Evolutionary conservation across 2,888 invertebrate genomes (phyloP).

Genomic region (Brachypterus glaber): DNA sequence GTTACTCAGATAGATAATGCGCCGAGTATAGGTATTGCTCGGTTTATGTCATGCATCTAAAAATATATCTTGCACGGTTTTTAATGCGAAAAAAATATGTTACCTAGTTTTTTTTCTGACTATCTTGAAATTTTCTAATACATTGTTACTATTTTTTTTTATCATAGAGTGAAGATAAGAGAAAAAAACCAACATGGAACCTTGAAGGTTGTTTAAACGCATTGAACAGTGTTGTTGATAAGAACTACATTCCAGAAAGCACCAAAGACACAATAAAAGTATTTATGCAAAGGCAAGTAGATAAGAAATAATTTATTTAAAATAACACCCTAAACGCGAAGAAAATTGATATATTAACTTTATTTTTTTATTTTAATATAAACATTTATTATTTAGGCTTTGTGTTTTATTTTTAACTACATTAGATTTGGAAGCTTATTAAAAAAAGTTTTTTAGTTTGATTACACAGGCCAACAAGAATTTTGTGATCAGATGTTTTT

Average conservation of each 20-base stretch:
- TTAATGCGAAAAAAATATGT: constrained; percentile 2
- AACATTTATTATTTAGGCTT: background rate
- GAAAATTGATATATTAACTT: constrained; percentile 5
- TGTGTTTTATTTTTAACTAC: constrained; percentile 2
- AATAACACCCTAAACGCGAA: too few relatives aligned
- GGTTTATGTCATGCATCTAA: too few relatives aligned
- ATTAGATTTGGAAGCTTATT: background rate
- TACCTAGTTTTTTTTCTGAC: constrained; percentile 4
- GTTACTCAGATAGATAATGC: too few relatives aligned
- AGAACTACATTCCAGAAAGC: constrained; percentile 44
- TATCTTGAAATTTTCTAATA: constrained; percentile 10
- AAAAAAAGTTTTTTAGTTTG: background rate
- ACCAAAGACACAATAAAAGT: constrained; percentile 44
- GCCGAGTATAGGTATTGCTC: too few relatives aligned
- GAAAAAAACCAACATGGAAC: constrained; percentile 51
- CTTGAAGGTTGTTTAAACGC: constrained; percentile 52
- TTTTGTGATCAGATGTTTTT: too few relatives aligned
- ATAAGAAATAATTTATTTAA: too few relatives aligned
- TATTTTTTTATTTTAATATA: constrained; percentile 6
- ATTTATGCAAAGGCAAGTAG: constrained; percentile 43
- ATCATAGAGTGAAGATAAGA: constrained; percentile 59
- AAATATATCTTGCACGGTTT: too few relatives aligned
- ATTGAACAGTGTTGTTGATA: constrained; percentile 45
- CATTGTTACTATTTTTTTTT: constrained; percentile 24
- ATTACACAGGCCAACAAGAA: too few relatives aligned